Evolutionary conservation across 2,888 invertebrate genomes (phyloP).

Genomic region (Galerucella nymphaeae): DNA sequence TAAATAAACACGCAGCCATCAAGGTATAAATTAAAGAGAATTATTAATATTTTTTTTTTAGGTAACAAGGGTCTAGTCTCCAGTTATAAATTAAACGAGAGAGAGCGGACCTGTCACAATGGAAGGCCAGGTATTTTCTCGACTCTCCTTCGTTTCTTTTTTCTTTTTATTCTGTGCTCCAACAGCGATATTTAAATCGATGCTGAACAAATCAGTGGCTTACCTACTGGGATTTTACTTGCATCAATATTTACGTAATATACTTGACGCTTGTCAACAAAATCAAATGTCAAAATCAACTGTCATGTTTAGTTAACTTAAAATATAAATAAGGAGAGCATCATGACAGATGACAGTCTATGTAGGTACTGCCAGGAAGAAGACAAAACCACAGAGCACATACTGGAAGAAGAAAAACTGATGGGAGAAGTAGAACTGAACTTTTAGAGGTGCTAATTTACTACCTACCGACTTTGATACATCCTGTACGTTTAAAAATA

Average conservation of each 20-base stretch:
- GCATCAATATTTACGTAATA: background rate
- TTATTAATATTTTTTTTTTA: slow-evolving; percentile 58
- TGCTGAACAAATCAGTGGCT: slow-evolving; percentile 24
- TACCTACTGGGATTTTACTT: background rate
- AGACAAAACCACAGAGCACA: no score
- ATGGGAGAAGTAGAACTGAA: no score
- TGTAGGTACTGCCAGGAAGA: no score
- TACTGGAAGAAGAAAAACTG: no score
- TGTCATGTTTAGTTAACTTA: no score
- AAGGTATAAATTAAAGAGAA: slow-evolving; percentile 59
- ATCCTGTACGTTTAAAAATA: background rate
- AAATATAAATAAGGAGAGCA: no score
- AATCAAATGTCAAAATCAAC: no score
- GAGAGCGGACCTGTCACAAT: slow-evolving; percentile 50
- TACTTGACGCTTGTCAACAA: no score
- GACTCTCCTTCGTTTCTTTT: slow-evolving; percentile 13
- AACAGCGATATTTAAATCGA: slow-evolving; percentile 22
- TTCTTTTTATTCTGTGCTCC: slow-evolving; percentile 27
- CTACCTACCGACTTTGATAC: background rate
- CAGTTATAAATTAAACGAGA: slow-evolving; percentile 51
- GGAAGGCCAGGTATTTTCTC: slow-evolving; percentile 44
- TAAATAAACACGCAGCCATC: slow-evolving; percentile 58
- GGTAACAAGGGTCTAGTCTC: slow-evolving; percentile 53
- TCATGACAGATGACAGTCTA: no score
- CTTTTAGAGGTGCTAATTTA: no score